phyloP scores from a whole-genome alignment of 2,888 invertebrate species.

The Eutolmus rufibarbis region DNA sequence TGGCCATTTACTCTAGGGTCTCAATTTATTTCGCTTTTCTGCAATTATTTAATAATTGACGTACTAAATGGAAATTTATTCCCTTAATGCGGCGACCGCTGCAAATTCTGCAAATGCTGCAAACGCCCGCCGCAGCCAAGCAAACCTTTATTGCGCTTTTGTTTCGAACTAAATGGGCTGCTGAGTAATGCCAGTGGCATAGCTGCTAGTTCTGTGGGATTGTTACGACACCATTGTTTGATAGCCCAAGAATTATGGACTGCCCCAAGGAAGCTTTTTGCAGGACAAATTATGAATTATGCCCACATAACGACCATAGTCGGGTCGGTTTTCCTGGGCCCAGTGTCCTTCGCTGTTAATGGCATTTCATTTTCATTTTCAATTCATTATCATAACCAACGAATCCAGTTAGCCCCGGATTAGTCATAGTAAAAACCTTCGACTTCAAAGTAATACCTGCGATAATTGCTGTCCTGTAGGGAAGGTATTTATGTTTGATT shows the following conservation, averaged over 20 bases:
- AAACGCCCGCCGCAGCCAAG: not conserved
- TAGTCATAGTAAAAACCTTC: not conserved
- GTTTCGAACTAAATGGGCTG: not conserved
- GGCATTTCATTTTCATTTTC: not conserved
- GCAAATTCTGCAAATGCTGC: not conserved
- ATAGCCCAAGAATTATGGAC: not conserved
- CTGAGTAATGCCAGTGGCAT: not conserved
- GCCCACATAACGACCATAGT: not conserved
- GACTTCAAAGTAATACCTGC: not conserved
- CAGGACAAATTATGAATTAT: not conserved
- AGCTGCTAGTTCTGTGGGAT: not conserved
- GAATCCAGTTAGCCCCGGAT: not conserved
- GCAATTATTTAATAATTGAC: constrained; percentile 47
- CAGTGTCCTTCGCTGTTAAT: not conserved
- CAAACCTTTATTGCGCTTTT: not conserved
- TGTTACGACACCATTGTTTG: not conserved
- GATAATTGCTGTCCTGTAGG: not conserved
- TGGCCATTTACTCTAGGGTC: constrained; percentile 43
- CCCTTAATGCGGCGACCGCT: not conserved
- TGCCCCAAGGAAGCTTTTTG: not conserved
- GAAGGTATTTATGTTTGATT: not conserved
- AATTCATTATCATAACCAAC: not conserved
- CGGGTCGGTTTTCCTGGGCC: not conserved
- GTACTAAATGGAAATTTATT: constrained; percentile 47
- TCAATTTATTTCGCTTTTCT: constrained; percentile 47